These are phyloP conservation scores for Drosophila percnosoma DNA, from an alignment of 2,888 invertebrate genomes.

Conservation along the genomic window DNA sequence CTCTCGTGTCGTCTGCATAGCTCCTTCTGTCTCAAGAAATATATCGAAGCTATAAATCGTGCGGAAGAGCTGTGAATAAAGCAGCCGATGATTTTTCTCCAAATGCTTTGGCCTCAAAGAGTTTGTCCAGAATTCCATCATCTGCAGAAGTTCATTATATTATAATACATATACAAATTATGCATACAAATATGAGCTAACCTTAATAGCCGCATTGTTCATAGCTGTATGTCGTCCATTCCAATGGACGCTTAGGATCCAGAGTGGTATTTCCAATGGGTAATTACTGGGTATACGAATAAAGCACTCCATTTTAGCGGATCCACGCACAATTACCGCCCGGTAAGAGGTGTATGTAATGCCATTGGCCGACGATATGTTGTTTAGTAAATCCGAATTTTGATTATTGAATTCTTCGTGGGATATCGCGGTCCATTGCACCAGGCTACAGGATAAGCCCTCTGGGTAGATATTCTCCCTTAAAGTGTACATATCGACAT, in stretches of 20 bases:
- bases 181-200: constrained; percentile 66
- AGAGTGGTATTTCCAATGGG: constrained; percentile 91
- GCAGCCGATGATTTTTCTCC: constrained; percentile 80
- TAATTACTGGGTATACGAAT: constrained; percentile 93
- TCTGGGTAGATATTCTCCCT: constrained; percentile 72
- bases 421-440: constrained; percentile 89
- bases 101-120: constrained; percentile 75
- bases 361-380: constrained; percentile 63
- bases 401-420: constrained; percentile 87
- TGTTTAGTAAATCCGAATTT: constrained; percentile 44
- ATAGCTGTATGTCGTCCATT: constrained; percentile 88
- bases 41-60: constrained; percentile 94
- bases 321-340: constrained; percentile 92
- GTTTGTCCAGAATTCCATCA: constrained; percentile 86
- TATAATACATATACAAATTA: neutral
- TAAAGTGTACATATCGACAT: constrained; percentile 71
- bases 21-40: constrained; percentile 91
- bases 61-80: constrained; percentile 93
- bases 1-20: constrained; percentile 86
- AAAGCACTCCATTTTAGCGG: constrained; percentile 91
- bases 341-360: constrained; percentile 90
- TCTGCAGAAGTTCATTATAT: constrained; percentile 72
- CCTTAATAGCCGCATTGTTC: constrained; percentile 90
- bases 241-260: constrained; percentile 90
- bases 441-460: constrained; percentile 87